Base-by-base conservation (phyloP, 2,113 vertebrate genomes). In the Myocastor coypus region DNA sequence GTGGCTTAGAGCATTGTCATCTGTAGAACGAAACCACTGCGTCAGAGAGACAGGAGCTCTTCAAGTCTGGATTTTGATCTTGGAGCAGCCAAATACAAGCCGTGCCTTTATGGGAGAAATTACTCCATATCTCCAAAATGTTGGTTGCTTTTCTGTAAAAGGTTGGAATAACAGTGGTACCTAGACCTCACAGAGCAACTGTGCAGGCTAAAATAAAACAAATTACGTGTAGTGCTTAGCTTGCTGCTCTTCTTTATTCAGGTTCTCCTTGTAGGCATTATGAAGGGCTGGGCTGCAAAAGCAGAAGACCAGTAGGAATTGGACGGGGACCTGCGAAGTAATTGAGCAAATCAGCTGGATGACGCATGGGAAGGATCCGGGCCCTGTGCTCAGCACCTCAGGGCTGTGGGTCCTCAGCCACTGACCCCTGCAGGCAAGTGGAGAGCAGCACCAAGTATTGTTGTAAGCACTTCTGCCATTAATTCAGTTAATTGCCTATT, bases 311-410 rank as follows among this genome's bases (percentile, higher is more conserved):
- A 61, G 6, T 7, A 77, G 40, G 59, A 37, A n/a, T 9, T 55
- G 85, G 42, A 11, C 24, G 32, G 75, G 64, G 0, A 46, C 30
- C 64, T 22, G 46, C 30, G 57, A 82, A 32, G 42, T 3, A 10
- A 37, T 26, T 19, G 46, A 17, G 42, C 11, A 13, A 55, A 2
- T 17, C 17, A 26, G 28, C 37, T n/a, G 69, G 73, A 7, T 9
- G 7, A 28, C 0, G 34, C 17, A 2, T 1, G 0, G 22, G 13
- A 4, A 26, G 30, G 20, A 42, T 28, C 4, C 32, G n/a, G 73
- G 24, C 22, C 46, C 5, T 8, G 5, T 52, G 66, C 55, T 30
- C 7, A 4, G 75, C n/a, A 71, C 4, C 63, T 34, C 30, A 24
- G 0, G 17, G 7, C 9, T 32, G 34, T 3, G 2, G 26, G 4